A percentile compares a stretch with the other conserved stretches of the same genome.
Conservation (phyloP, 2,797 vertebrate genomes). For the Alcedo quadribrachys region DNA sequence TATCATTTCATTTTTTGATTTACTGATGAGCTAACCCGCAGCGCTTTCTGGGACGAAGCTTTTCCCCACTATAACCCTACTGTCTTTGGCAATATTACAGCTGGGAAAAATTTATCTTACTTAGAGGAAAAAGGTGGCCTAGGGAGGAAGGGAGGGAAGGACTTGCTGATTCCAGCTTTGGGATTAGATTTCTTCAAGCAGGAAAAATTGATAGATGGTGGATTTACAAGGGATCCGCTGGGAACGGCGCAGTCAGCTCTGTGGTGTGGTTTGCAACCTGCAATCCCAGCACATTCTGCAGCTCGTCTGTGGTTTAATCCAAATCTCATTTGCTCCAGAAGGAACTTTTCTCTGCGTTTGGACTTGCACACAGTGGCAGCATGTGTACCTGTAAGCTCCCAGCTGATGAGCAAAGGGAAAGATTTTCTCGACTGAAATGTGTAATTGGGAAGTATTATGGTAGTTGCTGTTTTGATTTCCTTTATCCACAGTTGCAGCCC, state of each 20-base stretch:
- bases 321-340: not conserved
- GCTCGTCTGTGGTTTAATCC: slow-evolving; percentile 25
- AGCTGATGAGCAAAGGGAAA: not conserved
- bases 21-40: not conserved
- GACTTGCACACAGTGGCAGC: not conserved
- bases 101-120: slow-evolving; percentile 44
- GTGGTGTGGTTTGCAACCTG: slow-evolving; percentile 24
- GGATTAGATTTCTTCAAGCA: slow-evolving; percentile 40
- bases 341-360: not conserved
- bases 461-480: not conserved
- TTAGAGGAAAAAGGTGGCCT: slow-evolving; percentile 32
- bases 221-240: slow-evolving; percentile 39
- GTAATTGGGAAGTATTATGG: not conserved
- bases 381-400: not conserved
- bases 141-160: slow-evolving; percentile 11
- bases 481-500: not conserved
- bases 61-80: not conserved
- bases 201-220: slow-evolving; percentile 40
- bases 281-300: slow-evolving; percentile 54
- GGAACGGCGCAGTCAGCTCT: slow-evolving; percentile 10
- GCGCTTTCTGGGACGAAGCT: not conserved
- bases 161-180: slow-evolving; percentile 25
- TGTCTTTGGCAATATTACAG: not conserved
- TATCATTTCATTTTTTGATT: slow-evolving; percentile 27
- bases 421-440: not conserved